Percentiles rank a stretch among this genome's conserved stretches.
Evolutionary conservation across 2,113 vertebrate genomes (phyloP).

Genomic region (Candoia aspera): DNA sequence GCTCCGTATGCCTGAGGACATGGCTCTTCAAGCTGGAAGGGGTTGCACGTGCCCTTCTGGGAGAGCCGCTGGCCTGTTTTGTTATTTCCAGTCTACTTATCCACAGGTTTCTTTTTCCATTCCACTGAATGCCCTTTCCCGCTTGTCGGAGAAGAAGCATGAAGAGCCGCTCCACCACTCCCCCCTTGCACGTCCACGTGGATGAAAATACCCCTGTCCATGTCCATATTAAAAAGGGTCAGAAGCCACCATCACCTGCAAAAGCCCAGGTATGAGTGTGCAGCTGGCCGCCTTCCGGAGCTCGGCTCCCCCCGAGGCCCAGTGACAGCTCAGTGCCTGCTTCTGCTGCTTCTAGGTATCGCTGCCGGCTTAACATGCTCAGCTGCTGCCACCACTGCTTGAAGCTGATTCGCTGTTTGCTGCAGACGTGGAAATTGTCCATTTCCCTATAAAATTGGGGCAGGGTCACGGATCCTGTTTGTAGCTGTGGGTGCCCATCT

Average conservation of each 20-base stretch:
- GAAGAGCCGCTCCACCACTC: slow-evolving; percentile 84
- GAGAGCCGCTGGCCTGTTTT: not conserved
- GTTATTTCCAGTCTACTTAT: slow-evolving; percentile 74
- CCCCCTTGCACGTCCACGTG: slow-evolving; percentile 91
- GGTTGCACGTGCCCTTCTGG: not conserved
- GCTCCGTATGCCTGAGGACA: not conserved
- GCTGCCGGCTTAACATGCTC: not conserved
- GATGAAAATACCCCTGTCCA: slow-evolving; percentile 88
- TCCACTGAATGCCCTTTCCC: slow-evolving; percentile 69
- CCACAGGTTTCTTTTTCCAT: slow-evolving; percentile 71
- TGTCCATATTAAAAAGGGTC: slow-evolving; percentile 89
- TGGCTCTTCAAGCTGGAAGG: not conserved
- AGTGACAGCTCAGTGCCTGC: slow-evolving; percentile 30
- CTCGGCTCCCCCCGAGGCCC: slow-evolving; percentile 34
- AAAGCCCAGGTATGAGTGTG: slow-evolving; percentile 76
- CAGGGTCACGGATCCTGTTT: rapidly evolving
- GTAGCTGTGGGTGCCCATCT: not conserved
- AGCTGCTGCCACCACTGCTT: not conserved
- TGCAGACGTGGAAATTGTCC: not conserved
- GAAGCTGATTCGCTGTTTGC: not conserved
- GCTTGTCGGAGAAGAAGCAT: slow-evolving; percentile 79
- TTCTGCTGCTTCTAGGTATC: not conserved
- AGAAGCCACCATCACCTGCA: slow-evolving; percentile 72
- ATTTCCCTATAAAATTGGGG: not conserved
- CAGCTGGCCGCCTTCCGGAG: slow-evolving; percentile 34